A percentile compares a stretch with the other conserved stretches of the same genome.
These are phyloP conservation scores for Brachylomia viminalis DNA, from an alignment of 2,888 invertebrate species.

Conservation along the genomic window DNA sequence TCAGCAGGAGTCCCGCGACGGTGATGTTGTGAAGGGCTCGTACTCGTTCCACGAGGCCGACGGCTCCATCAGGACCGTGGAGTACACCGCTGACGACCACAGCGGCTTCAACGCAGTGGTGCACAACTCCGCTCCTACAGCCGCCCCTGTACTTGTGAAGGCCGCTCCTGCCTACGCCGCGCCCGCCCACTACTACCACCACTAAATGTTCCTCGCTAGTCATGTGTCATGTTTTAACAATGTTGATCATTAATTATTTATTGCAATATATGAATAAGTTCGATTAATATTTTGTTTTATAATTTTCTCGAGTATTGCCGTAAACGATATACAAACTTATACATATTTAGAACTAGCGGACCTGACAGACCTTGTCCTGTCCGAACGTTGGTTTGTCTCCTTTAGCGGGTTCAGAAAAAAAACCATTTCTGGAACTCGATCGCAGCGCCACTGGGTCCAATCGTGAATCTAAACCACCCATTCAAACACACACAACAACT, in stretches of 20 bases:
- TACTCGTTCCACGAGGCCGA: constrained; percentile 88
- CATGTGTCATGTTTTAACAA: neutral
- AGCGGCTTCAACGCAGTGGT: constrained; percentile 83
- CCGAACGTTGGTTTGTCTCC: neutral
- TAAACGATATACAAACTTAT: neutral
- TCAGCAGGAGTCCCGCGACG: constrained; percentile 86
- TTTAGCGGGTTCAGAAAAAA: neutral
- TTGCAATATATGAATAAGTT: constrained; percentile 53
- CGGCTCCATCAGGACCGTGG: constrained; percentile 87
- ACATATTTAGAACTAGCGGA: neutral
- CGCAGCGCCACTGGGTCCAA: neutral
- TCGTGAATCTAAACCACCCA: neutral
- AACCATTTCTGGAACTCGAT: neutral
- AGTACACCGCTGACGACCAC: constrained; percentile 87
- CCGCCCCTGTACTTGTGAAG: constrained; percentile 62
- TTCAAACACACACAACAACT: neutral
- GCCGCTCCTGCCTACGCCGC: constrained; percentile 62
- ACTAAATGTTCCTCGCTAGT: constrained; percentile 2
- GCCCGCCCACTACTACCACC: too few species aligned
- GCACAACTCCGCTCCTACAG: constrained; percentile 76
- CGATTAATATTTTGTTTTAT: constrained; percentile 4
- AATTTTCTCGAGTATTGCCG: neutral
- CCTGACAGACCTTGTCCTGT: neutral
- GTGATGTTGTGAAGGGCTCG: constrained; percentile 87
- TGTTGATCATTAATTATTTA: constrained; percentile 47